Conservation (phyloP, 2,113 vertebrate species). For the Gymnogyps californianus region DNA sequence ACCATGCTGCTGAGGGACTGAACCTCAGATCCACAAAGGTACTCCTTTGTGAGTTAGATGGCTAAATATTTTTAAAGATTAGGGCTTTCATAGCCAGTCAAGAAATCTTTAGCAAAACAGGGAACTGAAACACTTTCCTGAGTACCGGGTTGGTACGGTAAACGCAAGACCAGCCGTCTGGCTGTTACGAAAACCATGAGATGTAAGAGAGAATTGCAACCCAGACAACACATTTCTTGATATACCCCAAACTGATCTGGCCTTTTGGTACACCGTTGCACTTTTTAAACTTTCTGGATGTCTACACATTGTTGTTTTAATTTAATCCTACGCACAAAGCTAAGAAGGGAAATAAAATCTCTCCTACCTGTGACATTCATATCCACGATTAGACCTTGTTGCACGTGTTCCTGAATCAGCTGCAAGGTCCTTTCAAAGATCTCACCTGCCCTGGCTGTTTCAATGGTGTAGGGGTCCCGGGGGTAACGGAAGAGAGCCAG, state of each 20-base stretch:
- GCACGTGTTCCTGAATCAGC: slow-evolving; percentile 72
- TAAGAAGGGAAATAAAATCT: not conserved
- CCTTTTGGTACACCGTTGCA: not conserved
- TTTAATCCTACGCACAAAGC: rapidly evolving
- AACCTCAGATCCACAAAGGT: not conserved
- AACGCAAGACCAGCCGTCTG: not conserved
- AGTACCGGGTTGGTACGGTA: rapidly evolving
- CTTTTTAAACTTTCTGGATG: not conserved
- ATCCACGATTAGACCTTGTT: slow-evolving; percentile 68
- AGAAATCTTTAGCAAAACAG: not conserved
- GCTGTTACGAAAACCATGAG: not conserved
- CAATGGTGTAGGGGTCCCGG: slow-evolving; percentile 70
- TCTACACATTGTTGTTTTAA: not conserved
- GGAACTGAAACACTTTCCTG: not conserved
- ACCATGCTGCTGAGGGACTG: not conserved
- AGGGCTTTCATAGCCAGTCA: not conserved
- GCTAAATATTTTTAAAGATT: not conserved
- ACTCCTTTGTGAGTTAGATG: not conserved
- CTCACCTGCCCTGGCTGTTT: slow-evolving; percentile 72
- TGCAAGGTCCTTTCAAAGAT: slow-evolving; percentile 74
- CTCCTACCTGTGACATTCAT: slow-evolving; percentile 69
- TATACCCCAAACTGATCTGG: not conserved
- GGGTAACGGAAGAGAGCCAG: slow-evolving; percentile 75
- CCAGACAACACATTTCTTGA: not conserved
- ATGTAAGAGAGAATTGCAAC: not conserved